Percentiles rank a stretch among this genome's conserved stretches.
Conservation (phyloP, 1,140 invertebrate genomes). For the Contarinia nasturtii region DNA sequence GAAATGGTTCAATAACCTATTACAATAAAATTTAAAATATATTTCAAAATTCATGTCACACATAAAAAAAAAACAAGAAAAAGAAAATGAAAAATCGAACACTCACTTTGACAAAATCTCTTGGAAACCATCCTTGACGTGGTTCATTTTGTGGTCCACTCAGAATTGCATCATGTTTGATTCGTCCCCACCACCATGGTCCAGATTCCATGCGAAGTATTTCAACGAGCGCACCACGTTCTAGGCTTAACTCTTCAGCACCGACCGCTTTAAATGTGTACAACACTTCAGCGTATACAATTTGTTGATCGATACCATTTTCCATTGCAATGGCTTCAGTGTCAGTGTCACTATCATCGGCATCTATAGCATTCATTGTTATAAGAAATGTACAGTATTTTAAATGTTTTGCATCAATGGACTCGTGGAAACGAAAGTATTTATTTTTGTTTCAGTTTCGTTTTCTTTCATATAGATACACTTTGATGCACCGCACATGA, state of each 20-base stretch:
- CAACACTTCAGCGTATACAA: conserved; percentile 19
- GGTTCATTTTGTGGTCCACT: conserved; percentile 16
- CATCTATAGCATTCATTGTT: too few relatives aligned
- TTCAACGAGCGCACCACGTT: conserved; percentile 19
- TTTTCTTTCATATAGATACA: conserved; percentile 3
- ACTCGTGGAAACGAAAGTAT: background rate
- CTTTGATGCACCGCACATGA: conserved; percentile 9
- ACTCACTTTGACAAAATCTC: conserved; percentile 18
- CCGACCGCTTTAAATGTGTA: conserved; percentile 21
- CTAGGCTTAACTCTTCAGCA: conserved; percentile 18
- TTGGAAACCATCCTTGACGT: conserved; percentile 22
- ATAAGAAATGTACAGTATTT: too few relatives aligned
- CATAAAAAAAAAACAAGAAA: background rate
- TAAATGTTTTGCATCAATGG: too few relatives aligned
- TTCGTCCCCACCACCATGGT: conserved; percentile 22
- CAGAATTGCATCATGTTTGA: conserved; percentile 13
- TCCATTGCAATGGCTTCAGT: background rate
- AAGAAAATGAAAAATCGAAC: background rate
- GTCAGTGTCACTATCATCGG: conserved; percentile 1
- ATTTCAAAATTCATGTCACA: too few relatives aligned
- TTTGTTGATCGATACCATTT: background rate
- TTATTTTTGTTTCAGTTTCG: background rate
- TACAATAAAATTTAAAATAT: too few relatives aligned
- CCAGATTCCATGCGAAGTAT: conserved; percentile 19
- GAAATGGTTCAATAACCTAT: too few relatives aligned